Base-by-base conservation (phyloP, 2,113 vertebrate species). In the Oryzias javanicus region DNA sequence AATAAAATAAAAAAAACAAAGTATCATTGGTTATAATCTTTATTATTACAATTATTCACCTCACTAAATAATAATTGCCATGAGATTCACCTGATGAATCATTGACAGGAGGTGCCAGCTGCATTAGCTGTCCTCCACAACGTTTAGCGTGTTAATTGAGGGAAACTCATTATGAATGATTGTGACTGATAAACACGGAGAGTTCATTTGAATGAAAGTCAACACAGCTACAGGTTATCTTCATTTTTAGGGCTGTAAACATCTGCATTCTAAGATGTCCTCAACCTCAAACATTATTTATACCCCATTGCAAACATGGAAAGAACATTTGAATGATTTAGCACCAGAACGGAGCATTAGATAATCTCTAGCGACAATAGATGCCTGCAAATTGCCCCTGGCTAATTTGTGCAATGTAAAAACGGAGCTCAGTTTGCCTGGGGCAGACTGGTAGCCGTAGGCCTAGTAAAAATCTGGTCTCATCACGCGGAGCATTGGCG, bases 351-450 rank as follows among this genome's bases (percentile, higher is more conserved):
- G 75, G 29, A 49, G 76, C 60, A 35, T n/a, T 24, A 50, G 46
- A 52, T 55, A 42, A 59, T 58, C 70, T 66, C 63, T 14, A 2
- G 46, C 57, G 69, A 61, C 55, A 79, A 62, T 49, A 73, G 19
- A 79, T 75, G 67, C 52, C 67, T 72, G 49, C 22, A 72, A 72
- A 67, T 59, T 61, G 73, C 83, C 67, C 4, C 8, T 49, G 78
- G 81, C 81, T 84, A 72, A 81, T 74, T 83, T 60, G 51, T 71
- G 65, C 51, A 27, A 49, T 65, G 63, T 76, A 57, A 69, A 78
- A 76, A 53, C 41, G 29, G 47, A 67, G 64, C 47, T 81, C 57
- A 45, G 35, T 72, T 66, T 64, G 60, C 81, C 76, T 72, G 64
- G 70, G 62, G 81, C 75, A 50, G 71, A 47, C 62, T 51, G 12